Evolutionary conservation across 1,140 invertebrate genomes (phyloP).

Genomic region (Anoplophora glabripennis): DNA sequence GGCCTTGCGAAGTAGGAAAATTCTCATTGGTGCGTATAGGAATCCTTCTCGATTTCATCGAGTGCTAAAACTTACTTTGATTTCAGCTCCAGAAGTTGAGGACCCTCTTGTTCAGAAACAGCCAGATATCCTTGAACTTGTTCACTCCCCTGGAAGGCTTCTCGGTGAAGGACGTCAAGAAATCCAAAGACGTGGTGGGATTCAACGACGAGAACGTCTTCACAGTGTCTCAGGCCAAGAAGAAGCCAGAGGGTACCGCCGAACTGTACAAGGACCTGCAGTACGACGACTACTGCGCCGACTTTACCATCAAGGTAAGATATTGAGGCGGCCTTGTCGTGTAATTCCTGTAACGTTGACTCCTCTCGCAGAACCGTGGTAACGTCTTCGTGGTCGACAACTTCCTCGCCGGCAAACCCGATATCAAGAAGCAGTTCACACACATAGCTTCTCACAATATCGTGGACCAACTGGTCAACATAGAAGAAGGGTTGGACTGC

Average conservation of each 20-base stretch:
- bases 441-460: conserved; percentile 51
- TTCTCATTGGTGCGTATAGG: conserved; percentile 29
- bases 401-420: conserved; percentile 52
- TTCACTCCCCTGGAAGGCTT: conserved; percentile 38
- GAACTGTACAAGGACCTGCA: conserved; percentile 53
- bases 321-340: background rate
- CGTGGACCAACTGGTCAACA: conserved; percentile 47
- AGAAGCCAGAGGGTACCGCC: conserved; percentile 52
- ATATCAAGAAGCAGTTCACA: conserved; percentile 54
- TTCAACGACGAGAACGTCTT: conserved; percentile 55
- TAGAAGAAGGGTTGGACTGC: conserved; percentile 55
- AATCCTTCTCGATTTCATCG: background rate
- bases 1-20: conserved; percentile 37
- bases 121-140: conserved; percentile 34
- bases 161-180: conserved; percentile 44
- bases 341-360: conserved; percentile 3
- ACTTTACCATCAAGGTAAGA: conserved; percentile 53
- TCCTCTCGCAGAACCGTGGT: conserved; percentile 51
- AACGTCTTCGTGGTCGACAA: conserved; percentile 55
- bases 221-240: conserved; percentile 59
- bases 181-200: conserved; percentile 53
- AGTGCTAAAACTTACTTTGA: conserved; percentile 8
- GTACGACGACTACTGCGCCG: conserved; percentile 57
- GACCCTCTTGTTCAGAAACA: conserved; percentile 41
- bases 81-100: conserved; percentile 52